Conservation (phyloP, 2,888 invertebrate species). For the Drosophila phalerata region DNA sequence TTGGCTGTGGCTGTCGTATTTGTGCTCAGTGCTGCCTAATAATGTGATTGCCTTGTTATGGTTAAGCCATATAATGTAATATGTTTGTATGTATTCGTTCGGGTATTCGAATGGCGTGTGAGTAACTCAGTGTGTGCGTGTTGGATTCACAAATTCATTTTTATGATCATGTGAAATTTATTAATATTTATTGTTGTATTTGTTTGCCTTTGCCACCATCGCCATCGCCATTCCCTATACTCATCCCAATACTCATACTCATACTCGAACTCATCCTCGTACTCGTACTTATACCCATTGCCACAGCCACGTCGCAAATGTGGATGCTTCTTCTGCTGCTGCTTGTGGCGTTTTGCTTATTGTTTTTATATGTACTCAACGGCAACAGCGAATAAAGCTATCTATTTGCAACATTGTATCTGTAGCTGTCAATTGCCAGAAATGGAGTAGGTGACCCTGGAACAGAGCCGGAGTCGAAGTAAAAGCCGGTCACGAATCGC, state of each 20-base stretch:
- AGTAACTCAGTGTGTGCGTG: conserved; percentile 52
- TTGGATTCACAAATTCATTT: conserved; percentile 80
- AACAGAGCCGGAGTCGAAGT: background rate
- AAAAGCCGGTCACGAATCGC: background rate
- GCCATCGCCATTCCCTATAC: conserved; percentile 2
- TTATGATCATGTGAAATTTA: conserved; percentile 81
- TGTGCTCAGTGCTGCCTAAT: conserved; percentile 71
- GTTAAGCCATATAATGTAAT: conserved; percentile 81
- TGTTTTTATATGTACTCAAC: conserved; percentile 76
- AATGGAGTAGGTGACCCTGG: conserved; percentile 15
- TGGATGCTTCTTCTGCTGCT: conserved; percentile 17
- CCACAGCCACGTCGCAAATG: conserved; percentile 7
- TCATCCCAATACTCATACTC: background rate
- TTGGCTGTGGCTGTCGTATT: conserved; percentile 53
- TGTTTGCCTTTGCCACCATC: conserved; percentile 50
- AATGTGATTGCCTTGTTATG: conserved; percentile 80
- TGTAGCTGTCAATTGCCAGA: conserved; percentile 51
- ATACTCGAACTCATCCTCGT: no score
- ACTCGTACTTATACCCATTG: background rate
- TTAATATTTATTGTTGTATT: conserved; percentile 79
- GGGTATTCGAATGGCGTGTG: conserved; percentile 19
- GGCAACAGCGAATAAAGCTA: conserved; percentile 26
- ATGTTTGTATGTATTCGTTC: conserved; percentile 53
- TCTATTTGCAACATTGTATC: conserved; percentile 50
- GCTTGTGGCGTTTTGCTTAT: conserved; percentile 59